These are phyloP conservation scores for Mellivora capensis DNA, from an alignment of 2,113 vertebrate species.

Conservation along the genomic window DNA sequence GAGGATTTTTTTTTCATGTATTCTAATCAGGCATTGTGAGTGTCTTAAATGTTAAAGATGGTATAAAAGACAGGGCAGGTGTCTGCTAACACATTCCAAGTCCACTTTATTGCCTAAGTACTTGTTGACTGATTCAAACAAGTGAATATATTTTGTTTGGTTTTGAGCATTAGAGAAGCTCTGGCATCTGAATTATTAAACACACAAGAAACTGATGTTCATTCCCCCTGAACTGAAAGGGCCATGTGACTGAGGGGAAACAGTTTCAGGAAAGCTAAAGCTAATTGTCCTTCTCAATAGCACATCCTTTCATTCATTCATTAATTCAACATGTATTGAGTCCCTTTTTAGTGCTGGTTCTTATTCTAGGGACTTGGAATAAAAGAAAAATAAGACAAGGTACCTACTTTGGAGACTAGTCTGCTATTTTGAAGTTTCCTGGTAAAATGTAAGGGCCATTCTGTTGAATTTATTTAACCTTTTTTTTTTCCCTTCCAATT, in stretches of 20 bases:
- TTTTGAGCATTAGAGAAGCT: background rate
- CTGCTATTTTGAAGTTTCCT: background rate
- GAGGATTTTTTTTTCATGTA: background rate
- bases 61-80: background rate
- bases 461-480: conserved; percentile 27
- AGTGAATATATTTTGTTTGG: conserved; percentile 29
- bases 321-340: background rate
- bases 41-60: background rate
- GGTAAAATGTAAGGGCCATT: background rate
- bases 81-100: conserved; percentile 9
- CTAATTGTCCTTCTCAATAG: background rate
- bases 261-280: background rate
- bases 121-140: background rate
- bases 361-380: background rate
- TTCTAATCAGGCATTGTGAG: background rate
- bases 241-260: background rate
- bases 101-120: background rate
- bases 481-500: background rate
- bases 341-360: background rate
- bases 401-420: background rate
- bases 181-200: conserved; percentile 10
- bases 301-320: background rate
- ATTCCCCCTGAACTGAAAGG: background rate
- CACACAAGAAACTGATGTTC: background rate
- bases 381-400: background rate